phyloP scores from a whole-genome alignment of 2,797 vertebrate species.

The Pseudopleuronectes americanus region DNA sequence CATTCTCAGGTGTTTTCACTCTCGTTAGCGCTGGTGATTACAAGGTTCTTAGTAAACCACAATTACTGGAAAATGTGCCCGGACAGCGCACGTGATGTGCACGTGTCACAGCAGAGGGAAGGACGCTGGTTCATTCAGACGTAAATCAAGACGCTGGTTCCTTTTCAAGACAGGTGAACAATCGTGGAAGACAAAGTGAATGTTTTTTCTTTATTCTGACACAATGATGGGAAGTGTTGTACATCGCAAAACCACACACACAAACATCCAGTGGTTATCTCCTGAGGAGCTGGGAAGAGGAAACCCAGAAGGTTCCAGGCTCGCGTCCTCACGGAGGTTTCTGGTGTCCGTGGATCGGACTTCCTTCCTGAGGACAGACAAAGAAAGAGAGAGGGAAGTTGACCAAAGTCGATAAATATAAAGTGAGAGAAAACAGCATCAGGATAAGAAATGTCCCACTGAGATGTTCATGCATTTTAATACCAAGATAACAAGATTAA shows the following conservation, averaged over 20 bases:
- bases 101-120: constrained; percentile 34
- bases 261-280: constrained; percentile 40
- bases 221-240: constrained; percentile 50
- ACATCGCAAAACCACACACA: constrained; percentile 31
- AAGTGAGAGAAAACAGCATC: constrained; percentile 12
- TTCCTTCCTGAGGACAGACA: constrained; percentile 69
- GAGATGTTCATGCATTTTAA: not conserved
- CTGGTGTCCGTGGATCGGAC: constrained; percentile 59
- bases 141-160: constrained; percentile 28
- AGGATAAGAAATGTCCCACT: constrained; percentile 24
- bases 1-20: constrained; percentile 72
- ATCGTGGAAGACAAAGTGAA: constrained; percentile 26
- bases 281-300: constrained; percentile 52
- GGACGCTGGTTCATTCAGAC: constrained; percentile 30
- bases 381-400: constrained; percentile 62
- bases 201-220: not conserved
- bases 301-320: constrained; percentile 34
- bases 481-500: no score
- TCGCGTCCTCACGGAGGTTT: constrained; percentile 78
- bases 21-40: constrained; percentile 60
- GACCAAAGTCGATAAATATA: constrained; percentile 55
- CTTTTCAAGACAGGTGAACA: constrained; percentile 45
- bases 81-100: constrained; percentile 55
- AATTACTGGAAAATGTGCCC: constrained; percentile 57
- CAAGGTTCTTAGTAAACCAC: constrained; percentile 52